Percentiles rank a stretch among this genome's conserved stretches.
These are phyloP conservation scores for Pollenia amentaria DNA, from an alignment of 2,888 invertebrate species.

Conservation along the genomic window DNA sequence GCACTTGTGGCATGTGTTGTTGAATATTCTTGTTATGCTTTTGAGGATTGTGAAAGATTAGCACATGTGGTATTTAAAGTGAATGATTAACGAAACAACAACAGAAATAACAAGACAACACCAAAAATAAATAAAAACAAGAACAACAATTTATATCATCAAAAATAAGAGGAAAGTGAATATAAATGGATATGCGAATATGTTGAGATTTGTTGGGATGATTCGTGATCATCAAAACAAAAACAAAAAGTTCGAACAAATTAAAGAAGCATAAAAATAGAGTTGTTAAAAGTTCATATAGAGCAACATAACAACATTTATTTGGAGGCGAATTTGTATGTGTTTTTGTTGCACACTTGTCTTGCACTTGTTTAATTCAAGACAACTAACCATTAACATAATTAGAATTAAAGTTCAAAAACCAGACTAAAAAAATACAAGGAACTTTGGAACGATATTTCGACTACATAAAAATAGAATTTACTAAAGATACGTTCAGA, in stretches of 20 bases:
- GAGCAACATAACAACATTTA: neutral
- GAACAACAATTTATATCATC: conserved; percentile 54
- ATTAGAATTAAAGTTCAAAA: neutral
- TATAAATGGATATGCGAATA: neutral
- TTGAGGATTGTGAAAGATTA: conserved; percentile 63
- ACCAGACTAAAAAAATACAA: neutral
- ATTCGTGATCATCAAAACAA: neutral
- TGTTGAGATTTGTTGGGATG: neutral
- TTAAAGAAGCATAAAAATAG: conserved; percentile 18
- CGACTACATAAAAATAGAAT: too few relatives aligned
- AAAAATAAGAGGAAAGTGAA: neutral
- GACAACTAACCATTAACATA: conserved; percentile 25
- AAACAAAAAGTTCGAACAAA: conserved; percentile 1
- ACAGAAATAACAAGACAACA: conserved; percentile 1
- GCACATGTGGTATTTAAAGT: conserved; percentile 71
- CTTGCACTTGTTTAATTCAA: conserved; percentile 50
- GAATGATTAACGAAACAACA: conserved; percentile 56
- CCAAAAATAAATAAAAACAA: conserved; percentile 1
- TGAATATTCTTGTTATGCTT: conserved; percentile 48
- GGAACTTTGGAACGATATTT: neutral
- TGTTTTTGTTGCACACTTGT: conserved; percentile 39
- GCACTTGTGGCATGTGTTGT: conserved; percentile 38
- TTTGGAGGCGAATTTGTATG: conserved; percentile 27
- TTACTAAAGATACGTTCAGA: too few relatives aligned
- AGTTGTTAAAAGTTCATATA: conserved; percentile 3